Percentiles rank a stretch among this genome's conserved stretches.
Evolutionary conservation across 92 coral and sea anemone species (phyloP).

Genomic region (Palythoa grandis): DNA sequence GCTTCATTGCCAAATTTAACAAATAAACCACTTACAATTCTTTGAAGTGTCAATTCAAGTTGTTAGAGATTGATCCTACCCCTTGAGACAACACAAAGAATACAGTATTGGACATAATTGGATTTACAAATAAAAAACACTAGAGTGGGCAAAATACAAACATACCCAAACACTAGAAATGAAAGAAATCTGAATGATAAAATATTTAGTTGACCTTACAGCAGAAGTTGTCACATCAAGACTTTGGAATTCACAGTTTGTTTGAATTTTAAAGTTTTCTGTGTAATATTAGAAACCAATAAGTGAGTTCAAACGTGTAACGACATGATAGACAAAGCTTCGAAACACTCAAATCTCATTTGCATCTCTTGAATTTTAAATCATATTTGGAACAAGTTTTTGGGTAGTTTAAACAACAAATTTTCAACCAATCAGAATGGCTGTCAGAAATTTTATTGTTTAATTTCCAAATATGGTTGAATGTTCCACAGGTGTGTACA

Average conservation of each 20-base stretch:
- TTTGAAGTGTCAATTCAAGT: conserved; percentile 17
- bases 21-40: conserved; percentile 24
- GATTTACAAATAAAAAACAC: conserved; percentile 29
- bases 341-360: conserved; percentile 11
- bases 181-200: conserved; percentile 14
- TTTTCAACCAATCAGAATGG: conserved; percentile 23
- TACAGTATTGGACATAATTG: conserved; percentile 32
- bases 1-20: not conserved
- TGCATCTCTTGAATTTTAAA: conserved; percentile 16
- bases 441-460: conserved; percentile 15
- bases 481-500: conserved; percentile 20
- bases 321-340: conserved; percentile 6
- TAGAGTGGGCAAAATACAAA: conserved; percentile 13
- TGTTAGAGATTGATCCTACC: conserved; percentile 28
- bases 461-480: conserved; percentile 18
- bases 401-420: conserved; percentile 8
- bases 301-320: conserved; percentile 17
- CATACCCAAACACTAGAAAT: conserved; percentile 16
- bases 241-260: conserved; percentile 18
- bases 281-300: conserved; percentile 20
- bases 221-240: conserved; percentile 13
- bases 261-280: conserved; percentile 12
- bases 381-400: conserved; percentile 17
- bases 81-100: conserved; percentile 32
- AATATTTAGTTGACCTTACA: conserved; percentile 8